Conservation (phyloP, 92 coral and sea anemone genomes). For the Galaxea fascicularis region DNA sequence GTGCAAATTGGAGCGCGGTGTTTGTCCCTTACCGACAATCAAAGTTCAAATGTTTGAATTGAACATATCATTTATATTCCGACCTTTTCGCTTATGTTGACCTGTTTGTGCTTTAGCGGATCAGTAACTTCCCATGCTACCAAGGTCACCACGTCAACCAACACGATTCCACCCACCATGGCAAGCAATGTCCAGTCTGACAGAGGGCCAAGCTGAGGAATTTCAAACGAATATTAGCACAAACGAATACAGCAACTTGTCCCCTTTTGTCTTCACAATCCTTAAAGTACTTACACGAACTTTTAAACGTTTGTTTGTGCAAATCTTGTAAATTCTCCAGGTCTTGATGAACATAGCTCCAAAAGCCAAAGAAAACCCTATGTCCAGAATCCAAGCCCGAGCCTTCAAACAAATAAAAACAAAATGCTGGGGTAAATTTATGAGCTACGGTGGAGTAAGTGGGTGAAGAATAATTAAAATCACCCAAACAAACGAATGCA, state of each 20-base stretch:
- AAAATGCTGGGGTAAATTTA: neutral
- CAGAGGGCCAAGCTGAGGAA: constrained; percentile 80
- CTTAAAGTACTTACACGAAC: constrained; percentile 68
- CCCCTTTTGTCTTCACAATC: too few relatives aligned
- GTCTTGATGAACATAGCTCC: constrained; percentile 99
- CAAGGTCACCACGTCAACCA: constrained; percentile 76
- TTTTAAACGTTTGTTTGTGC: constrained; percentile 91
- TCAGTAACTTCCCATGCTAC: constrained; percentile 86
- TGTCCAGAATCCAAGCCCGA: constrained; percentile 86
- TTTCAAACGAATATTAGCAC: neutral
- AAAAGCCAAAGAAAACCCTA: constrained; percentile 97
- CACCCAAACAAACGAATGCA: neutral
- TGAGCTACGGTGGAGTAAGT: neutral
- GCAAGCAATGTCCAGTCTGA: constrained; percentile 85
- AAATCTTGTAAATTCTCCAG: constrained; percentile 96
- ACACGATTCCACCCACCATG: constrained; percentile 75
- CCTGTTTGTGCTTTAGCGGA: constrained; percentile 59
- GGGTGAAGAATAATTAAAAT: neutral
- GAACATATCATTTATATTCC: neutral
- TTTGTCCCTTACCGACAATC: too few relatives aligned
- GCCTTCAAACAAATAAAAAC: constrained; percentile 50
- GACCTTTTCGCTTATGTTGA: constrained; percentile 36
- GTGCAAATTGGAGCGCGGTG: too few relatives aligned
- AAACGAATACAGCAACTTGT: neutral
- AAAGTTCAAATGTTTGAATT: too few relatives aligned